These are phyloP conservation scores for Oithona nana DNA, from an alignment of 2,888 invertebrate species.

Conservation along the genomic window DNA sequence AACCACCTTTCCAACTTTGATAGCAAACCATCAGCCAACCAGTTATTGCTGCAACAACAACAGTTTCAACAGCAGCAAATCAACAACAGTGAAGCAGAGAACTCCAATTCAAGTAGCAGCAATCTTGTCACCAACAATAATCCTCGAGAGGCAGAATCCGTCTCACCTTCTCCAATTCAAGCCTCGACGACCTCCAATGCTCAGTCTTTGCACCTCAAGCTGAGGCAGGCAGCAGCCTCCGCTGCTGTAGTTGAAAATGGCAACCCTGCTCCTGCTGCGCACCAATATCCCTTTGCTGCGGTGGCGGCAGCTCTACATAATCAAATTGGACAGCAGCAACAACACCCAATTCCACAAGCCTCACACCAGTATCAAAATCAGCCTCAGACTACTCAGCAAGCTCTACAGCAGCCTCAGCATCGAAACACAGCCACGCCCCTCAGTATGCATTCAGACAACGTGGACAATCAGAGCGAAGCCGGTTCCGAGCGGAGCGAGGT, in stretches of 20 bases:
- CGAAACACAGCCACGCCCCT: too few relatives aligned
- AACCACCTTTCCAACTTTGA: not conserved
- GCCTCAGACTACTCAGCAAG: too few relatives aligned
- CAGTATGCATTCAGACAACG: not conserved
- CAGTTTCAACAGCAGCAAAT: not conserved
- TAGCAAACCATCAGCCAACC: not conserved
- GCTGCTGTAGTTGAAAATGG: too few relatives aligned
- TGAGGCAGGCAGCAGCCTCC: too few relatives aligned
- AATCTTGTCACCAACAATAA: not conserved
- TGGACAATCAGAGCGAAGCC: not conserved
- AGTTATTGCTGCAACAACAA: not conserved
- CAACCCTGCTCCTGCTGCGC: not conserved
- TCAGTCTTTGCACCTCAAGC: not conserved
- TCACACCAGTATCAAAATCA: too few relatives aligned
- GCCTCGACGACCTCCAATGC: not conserved
- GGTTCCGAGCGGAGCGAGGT: not conserved
- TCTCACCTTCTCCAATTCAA: not conserved
- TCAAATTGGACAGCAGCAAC: too few relatives aligned
- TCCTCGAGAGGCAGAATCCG: not conserved
- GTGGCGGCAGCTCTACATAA: not conserved
- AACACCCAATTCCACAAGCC: too few relatives aligned
- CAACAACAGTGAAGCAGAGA: not conserved
- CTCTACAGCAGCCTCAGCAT: too few relatives aligned
- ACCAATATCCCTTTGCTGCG: not conserved
- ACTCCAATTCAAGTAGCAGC: not conserved